These are phyloP conservation scores for Cardiocondyla obscurior DNA, from an alignment of 1,140 invertebrate genomes.

Conservation along the genomic window DNA sequence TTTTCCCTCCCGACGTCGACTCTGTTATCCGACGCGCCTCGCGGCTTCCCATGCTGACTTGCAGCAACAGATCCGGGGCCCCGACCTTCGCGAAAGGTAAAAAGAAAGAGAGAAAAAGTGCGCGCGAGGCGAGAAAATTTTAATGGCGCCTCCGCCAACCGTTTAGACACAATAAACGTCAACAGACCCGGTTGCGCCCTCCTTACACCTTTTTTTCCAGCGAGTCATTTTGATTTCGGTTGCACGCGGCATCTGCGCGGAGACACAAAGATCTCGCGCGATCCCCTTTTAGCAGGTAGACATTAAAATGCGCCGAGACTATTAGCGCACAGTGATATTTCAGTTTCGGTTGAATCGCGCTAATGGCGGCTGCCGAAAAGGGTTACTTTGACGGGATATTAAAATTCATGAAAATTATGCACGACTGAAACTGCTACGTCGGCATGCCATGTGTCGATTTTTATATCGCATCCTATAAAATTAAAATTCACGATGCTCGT, in stretches of 20 bases:
- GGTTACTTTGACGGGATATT: slow-evolving; percentile 74
- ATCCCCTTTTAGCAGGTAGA: slow-evolving; percentile 40
- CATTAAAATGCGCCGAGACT: slow-evolving; percentile 69
- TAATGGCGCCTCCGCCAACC: slow-evolving; percentile 73
- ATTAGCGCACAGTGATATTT: slow-evolving; percentile 73
- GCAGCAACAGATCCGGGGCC: slow-evolving; percentile 66
- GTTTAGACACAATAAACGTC: slow-evolving; percentile 80
- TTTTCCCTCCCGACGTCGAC: neutral
- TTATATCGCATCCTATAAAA: slow-evolving; percentile 36
- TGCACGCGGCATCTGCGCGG: slow-evolving; percentile 64
- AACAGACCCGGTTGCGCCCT: slow-evolving; percentile 72
- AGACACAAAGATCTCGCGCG: slow-evolving; percentile 59
- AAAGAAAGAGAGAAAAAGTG: slow-evolving; percentile 55
- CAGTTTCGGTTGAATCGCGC: slow-evolving; percentile 70
- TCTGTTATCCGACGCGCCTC: slow-evolving; percentile 54
- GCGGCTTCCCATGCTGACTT: slow-evolving; percentile 74
- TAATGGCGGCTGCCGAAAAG: slow-evolving; percentile 63
- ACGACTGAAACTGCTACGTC: slow-evolving; percentile 34
- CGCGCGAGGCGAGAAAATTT: slow-evolving; percentile 69
- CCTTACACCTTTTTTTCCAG: slow-evolving; percentile 65
- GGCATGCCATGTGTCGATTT: slow-evolving; percentile 33
- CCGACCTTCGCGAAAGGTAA: slow-evolving; percentile 48
- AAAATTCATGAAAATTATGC: slow-evolving; percentile 77
- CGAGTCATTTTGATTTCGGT: slow-evolving; percentile 74
- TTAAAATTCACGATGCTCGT: slow-evolving; percentile 55